Base-by-base conservation (phyloP, 2,888 invertebrate genomes). In the Oscheius sp. region DNA sequence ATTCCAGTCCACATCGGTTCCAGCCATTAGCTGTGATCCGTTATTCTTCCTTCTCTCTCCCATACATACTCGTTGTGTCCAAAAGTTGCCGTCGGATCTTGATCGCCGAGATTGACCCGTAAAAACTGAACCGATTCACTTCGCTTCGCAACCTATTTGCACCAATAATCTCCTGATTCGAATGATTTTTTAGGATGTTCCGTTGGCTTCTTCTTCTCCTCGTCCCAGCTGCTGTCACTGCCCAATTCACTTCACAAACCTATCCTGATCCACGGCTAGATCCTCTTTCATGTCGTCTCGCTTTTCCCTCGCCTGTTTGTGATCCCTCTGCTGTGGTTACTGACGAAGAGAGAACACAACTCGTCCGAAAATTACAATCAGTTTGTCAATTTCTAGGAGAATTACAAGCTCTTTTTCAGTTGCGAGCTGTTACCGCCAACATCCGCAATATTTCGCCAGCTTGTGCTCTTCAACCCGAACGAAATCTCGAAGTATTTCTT, bases 241-340 rank as follows among this genome's bases (percentile, higher is more conserved):
- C 75, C 8, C 84, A 84, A 68, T 84, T 76, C 76, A 82, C 77
- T 45, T 78, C 83, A 0, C 83, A 83, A 71, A 82, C 81, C n/a
- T 84, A 80, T 52, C 84, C 84, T 5, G 84, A 84, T 53, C 84
- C 83, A 3, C 66, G 82, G 25, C 57, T 76, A 23, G 82, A 82
- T 58, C 82, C 82, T 0, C 72, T 82, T n/a, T 72, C 74, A 1
- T 80, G 80, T 63, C 74, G 79, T 2, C 27, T 76, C 25, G 75
- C 75, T 1, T 71, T 80, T 29, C 78, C 78, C 6, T 74, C 76
- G 15, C 70, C 67, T 12, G 78, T 85, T 6, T 85, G 85, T 71
- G 85, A 85, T 71, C 85, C 85, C 15, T 75, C 81, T n/a, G 84
- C 83, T 17, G 81, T 85, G 57, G 72, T 85, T 10, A 74, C 76